Evolutionary conservation across 53 echinoderm and acorn worm species (phyloP).

Genomic region (Mesocentrotus franciscanus): DNA sequence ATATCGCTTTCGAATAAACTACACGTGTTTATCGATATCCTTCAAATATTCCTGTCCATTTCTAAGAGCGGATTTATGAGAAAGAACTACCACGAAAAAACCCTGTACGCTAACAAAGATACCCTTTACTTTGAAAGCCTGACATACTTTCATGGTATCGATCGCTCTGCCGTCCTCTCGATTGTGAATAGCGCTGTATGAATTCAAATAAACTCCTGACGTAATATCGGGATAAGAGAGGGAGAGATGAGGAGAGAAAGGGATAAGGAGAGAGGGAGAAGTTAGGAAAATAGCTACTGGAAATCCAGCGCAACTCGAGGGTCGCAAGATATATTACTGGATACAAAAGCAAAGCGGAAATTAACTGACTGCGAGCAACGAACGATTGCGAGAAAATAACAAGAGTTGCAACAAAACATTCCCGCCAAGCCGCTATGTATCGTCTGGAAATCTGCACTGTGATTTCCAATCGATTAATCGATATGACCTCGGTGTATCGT

Average conservation of each 20-base stretch:
- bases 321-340: constrained; percentile 56
- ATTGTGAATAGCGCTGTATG: constrained; percentile 41
- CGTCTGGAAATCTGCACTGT: constrained; percentile 46
- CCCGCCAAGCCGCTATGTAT: constrained; percentile 52
- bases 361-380: constrained; percentile 62
- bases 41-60: constrained; percentile 25
- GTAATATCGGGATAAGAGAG: neutral
- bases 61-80: neutral
- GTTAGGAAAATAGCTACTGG: constrained; percentile 48
- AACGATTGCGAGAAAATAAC: constrained; percentile 57
- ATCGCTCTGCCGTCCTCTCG: constrained; percentile 23
- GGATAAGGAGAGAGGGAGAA: constrained; percentile 41
- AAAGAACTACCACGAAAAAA: constrained; percentile 4
- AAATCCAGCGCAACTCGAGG: constrained; percentile 49
- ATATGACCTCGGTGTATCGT: constrained; percentile 61
- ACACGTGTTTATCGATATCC: constrained; percentile 45
- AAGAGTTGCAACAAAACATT: constrained; percentile 64
- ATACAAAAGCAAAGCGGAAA: constrained; percentile 61
- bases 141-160: constrained; percentile 51
- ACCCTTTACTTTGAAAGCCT: constrained; percentile 24
- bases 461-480: constrained; percentile 67
- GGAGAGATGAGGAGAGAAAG: neutral
- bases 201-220: constrained; percentile 52
- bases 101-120: neutral
- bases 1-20: constrained; percentile 3